Evolutionary conservation across 2,888 invertebrate species (phyloP), one percentile per base, ranked within the genome.

Genomic region (Phaedon cochleariae): DNA sequence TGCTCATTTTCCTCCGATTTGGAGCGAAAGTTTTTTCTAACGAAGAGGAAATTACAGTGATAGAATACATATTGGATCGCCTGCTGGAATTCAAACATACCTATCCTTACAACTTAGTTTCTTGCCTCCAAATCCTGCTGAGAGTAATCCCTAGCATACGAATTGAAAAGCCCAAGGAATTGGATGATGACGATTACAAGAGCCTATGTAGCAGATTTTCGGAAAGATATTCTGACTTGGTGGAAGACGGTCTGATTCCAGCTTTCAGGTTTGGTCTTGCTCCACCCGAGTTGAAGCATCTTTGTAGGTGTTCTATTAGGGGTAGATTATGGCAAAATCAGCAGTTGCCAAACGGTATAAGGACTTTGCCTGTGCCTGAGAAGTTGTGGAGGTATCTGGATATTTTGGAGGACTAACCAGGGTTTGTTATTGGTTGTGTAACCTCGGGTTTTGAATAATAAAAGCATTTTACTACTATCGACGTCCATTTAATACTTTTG

Each of bases 291-390:
- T 83, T 95, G 62, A 91, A 90, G 72, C 94, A 94, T 81, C 82
- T 94, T 2, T 90, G 91, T 74, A 86, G 94, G 69, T 93, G 93
- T 79, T 83, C 84, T 20, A 87, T 94, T 49, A 86, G 94, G 64
- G 84, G 89, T 51, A 80, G 84, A 61, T 82, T 95, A 53, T 89
- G 90, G 85, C 75, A 85, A 34, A 91, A 91, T 77, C 91, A 90
- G 82, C 89, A 90, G 72, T 80, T 95, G 46, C 94, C 94, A 0
- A 86, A 89, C 71, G 94, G 93, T 12, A 92, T 94, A 70, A 85
- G 87, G 71, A 86, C 86, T 18, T 79, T 94, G 53, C 88, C 90
- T 3, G 82, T 94, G 70, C 94, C 94, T 0, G 82, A 86, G 45
- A 83, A 86, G 29, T 80, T 94, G 67, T 88, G 89, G 75, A 86